phyloP scores from a whole-genome alignment of 2,797 vertebrate species.

The Epinephelus awoara region DNA sequence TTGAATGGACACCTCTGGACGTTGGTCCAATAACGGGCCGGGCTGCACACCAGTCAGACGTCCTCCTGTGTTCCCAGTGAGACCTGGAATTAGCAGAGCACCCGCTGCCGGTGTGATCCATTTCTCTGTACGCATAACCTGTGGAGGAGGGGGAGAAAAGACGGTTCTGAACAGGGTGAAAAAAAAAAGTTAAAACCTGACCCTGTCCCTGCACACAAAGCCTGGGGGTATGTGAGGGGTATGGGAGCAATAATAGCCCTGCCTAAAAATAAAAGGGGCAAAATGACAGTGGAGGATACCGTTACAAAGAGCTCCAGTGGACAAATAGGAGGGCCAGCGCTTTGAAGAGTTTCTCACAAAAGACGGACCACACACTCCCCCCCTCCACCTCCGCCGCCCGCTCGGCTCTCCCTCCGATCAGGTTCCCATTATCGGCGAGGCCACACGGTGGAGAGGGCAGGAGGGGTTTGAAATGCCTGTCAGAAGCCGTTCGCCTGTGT shows the following conservation, averaged over 20 bases:
- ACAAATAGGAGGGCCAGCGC: slow-evolving; percentile 72
- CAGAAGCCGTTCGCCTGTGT: slow-evolving; percentile 71
- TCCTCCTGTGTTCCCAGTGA: slow-evolving; percentile 1
- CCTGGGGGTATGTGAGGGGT: slow-evolving; percentile 72
- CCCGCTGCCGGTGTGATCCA: slow-evolving; percentile 31
- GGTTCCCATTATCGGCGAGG: slow-evolving; percentile 75
- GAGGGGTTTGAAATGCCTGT: slow-evolving; percentile 71
- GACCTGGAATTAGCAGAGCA: slow-evolving; percentile 48
- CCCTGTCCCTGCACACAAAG: slow-evolving; percentile 72
- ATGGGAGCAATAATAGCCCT: slow-evolving; percentile 71
- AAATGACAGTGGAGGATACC: slow-evolving; percentile 83
- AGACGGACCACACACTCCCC: slow-evolving; percentile 64
- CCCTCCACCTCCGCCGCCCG: slow-evolving; percentile 21
- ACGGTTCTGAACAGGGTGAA: slow-evolving; percentile 31
- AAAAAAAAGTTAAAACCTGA: slow-evolving; percentile 67
- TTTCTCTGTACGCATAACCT: slow-evolving; percentile 34
- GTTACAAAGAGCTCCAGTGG: slow-evolving; percentile 79
- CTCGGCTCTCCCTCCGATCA: slow-evolving; percentile 63
- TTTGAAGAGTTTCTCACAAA: slow-evolving; percentile 80
- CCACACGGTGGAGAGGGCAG: slow-evolving; percentile 67
- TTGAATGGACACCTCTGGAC: not conserved
- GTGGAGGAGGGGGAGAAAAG: slow-evolving; percentile 49
- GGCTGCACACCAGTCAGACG: not conserved
- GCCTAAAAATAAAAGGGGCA: slow-evolving; percentile 83
- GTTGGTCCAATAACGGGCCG: not conserved